A percentile compares a stretch with the other conserved stretches of the same genome.
Conservation (phyloP, 1,140 invertebrate genomes). For the Micrasema longulum region DNA sequence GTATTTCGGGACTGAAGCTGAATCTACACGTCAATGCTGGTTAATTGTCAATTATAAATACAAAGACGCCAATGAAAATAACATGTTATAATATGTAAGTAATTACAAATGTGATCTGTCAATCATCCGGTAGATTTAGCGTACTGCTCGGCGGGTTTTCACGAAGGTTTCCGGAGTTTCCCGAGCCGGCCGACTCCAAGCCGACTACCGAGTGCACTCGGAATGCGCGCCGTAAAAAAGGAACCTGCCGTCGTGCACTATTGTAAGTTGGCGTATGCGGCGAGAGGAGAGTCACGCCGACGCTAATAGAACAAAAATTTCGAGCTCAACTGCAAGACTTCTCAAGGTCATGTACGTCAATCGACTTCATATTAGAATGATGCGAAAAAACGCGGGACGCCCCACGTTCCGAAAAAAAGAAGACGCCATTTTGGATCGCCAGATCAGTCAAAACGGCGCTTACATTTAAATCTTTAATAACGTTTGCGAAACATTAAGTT, state of each 20-base stretch:
- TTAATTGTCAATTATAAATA: neutral
- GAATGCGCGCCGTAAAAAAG: constrained; percentile 11
- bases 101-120: neutral
- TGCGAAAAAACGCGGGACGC: too few relatives aligned
- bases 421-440: too few relatives aligned
- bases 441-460: too few relatives aligned
- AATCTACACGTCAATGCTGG: neutral
- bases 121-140: neutral
- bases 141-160: neutral
- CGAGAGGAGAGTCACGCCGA: constrained; percentile 8
- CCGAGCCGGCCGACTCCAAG: constrained; percentile 14
- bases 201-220: constrained; percentile 6
- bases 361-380: constrained; percentile 5
- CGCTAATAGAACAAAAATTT: constrained; percentile 1
- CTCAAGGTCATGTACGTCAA: neutral
- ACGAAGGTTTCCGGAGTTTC: neutral
- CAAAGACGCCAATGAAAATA: neutral
- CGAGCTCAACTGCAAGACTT: neutral
- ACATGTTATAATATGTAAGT: neutral
- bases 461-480: too few relatives aligned
- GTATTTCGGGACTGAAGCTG: too few relatives aligned
- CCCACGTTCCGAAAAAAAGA: too few relatives aligned
- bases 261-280: too few relatives aligned
- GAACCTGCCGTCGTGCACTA: constrained; percentile 8
- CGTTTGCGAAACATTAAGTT: too few relatives aligned